Base-by-base conservation (phyloP, 2,113 vertebrate species). In the Scytalopus superciliaris region DNA sequence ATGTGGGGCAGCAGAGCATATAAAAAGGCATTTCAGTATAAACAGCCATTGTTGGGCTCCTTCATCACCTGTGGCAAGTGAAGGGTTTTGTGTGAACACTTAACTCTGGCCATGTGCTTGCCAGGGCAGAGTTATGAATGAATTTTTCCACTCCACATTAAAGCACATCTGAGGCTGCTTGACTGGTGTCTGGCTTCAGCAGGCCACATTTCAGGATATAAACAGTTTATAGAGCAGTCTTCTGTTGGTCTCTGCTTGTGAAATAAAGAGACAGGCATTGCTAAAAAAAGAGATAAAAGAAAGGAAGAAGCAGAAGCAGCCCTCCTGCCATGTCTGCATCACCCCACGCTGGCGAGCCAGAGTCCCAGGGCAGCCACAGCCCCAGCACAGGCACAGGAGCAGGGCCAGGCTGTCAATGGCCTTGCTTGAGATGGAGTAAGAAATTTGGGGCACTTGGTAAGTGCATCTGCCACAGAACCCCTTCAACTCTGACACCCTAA, bases 31-130 rank as follows among this genome's bases (percentile, higher is more conserved):
- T 81, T 75, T 89, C 53, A 60, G 39, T 42, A 45, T 13, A 47
- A 78, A 47, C 33, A 53, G 64, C 49, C 30, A 14, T 15, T 67
- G 35, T 22, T 0, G 0, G 60, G 45, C 15, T 90, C 42, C 72
- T 84, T 60, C 1, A 3, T 45, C 75, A 92, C 59, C 50, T 21
- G 14, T 3, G 2, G 45, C 0, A 6, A 9, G 1, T 0, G 0
- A 73, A 30, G 52, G 24, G 10, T 66, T 73, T 73, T 0, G 3
- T 53, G 31, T 50, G 75, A 73, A 42, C 6, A 13, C 49, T 50
- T 31, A 67, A 55, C n/a, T 56, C 10, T 56, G n/a, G 14, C 57
- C 10, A 4, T 59, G 57, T 37, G 45, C 80, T 57, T 81, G 75
- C 70, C 92, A 55, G 72, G 50, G 25, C 1, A 5, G 63, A 50